Percentiles rank a stretch among this genome's conserved stretches.
Conservation (phyloP, 2,113 vertebrate genomes). For the Oncorhynchus masou region DNA sequence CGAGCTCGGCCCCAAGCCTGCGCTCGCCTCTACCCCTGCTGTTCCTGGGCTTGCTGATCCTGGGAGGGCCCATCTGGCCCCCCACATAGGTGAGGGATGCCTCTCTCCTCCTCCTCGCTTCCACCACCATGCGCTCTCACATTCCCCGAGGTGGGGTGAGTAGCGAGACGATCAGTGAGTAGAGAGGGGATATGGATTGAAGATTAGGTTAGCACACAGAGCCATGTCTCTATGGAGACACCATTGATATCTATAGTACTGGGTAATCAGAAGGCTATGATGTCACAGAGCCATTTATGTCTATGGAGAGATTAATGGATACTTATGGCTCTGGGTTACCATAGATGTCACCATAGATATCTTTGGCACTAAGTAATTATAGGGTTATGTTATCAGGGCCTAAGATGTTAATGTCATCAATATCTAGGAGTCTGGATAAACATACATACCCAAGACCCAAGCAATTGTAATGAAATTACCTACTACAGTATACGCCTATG, state of each 20-base stretch:
- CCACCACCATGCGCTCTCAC: not conserved
- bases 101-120: not conserved
- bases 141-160: not conserved
- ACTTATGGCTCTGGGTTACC: not conserved
- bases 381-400: not conserved
- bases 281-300: constrained; percentile 1
- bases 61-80: constrained; percentile 30
- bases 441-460: not conserved
- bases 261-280: not conserved
- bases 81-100: constrained; percentile 28
- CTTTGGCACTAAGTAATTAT: not conserved
- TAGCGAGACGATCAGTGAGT: not conserved
- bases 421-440: not conserved
- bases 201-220: not conserved
- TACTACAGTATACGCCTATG: not conserved
- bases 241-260: not conserved
- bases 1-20: constrained; percentile 48
- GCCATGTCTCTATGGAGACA: not conserved
- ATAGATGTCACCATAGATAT: not conserved
- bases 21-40: constrained; percentile 41
- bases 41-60: constrained; percentile 45
- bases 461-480: not conserved
- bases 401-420: not conserved
- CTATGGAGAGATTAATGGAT: not conserved
- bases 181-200: not conserved